Conservation (phyloP, 2,797 vertebrate species). For the Discoglossus pictus region DNA sequence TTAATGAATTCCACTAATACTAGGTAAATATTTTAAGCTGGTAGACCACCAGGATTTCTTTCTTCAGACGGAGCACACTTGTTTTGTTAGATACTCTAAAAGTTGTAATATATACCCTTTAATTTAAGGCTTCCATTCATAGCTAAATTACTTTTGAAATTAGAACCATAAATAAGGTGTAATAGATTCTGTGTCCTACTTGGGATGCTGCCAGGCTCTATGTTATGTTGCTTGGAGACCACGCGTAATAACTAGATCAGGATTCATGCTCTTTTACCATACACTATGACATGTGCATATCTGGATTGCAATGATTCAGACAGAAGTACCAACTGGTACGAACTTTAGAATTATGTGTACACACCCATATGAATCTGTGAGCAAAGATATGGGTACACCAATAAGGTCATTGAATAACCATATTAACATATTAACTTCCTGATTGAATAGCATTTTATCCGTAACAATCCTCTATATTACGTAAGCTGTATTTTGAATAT, state of each 20-base stretch:
- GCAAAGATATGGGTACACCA: slow-evolving; percentile 6
- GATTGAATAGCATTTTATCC: too few species aligned
- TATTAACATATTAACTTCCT: not conserved
- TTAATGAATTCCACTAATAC: too few species aligned
- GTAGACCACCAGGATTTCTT: too few species aligned
- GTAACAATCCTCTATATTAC: too few species aligned
- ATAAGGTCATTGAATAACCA: not conserved
- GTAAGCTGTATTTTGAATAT: too few species aligned
- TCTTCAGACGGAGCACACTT: too few species aligned
- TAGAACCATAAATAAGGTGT: too few species aligned
- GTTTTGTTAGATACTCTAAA: too few species aligned
- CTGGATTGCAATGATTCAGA: slow-evolving; percentile 22
- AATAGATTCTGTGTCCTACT: not conserved
- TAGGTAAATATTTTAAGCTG: too few species aligned
- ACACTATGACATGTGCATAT: slow-evolving; percentile 17
- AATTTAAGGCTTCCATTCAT: too few species aligned
- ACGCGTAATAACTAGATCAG: not conserved
- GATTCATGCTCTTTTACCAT: not conserved
- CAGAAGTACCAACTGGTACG: slow-evolving; percentile 3
- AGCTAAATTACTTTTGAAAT: too few species aligned
- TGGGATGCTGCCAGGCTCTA: not conserved
- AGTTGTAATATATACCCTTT: too few species aligned
- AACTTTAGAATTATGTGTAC: not conserved
- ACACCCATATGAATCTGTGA: slow-evolving; percentile 13
- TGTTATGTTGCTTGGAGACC: slow-evolving; percentile 25